phyloP scores from a whole-genome alignment of 2,113 vertebrate genomes.

The Ammospiza nelsoni region DNA sequence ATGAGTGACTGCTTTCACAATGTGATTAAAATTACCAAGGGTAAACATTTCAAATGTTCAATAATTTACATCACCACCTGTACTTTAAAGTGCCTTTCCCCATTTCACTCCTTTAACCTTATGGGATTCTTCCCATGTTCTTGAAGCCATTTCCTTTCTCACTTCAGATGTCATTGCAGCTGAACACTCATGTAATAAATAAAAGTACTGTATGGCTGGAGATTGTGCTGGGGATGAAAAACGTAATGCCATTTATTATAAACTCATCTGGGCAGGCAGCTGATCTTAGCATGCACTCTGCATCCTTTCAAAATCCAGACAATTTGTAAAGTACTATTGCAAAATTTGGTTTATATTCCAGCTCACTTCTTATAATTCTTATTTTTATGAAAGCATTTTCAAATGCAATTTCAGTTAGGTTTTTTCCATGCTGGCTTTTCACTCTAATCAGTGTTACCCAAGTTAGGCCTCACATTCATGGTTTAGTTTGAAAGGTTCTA shows the following conservation, averaged over 20 bases:
- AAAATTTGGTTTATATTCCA: background rate
- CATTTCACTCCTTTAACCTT: background rate
- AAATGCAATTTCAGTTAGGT: background rate
- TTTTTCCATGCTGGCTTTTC: conserved; percentile 16
- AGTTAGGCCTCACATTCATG: background rate
- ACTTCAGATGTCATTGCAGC: conserved; percentile 3
- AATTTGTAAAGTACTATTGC: background rate
- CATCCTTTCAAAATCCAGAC: background rate
- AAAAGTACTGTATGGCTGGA: background rate
- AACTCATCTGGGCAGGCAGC: background rate
- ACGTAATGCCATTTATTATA: background rate
- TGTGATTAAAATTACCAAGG: conserved; percentile 46
- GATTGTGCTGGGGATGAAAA: conserved; percentile 8
- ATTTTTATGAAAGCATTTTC: background rate
- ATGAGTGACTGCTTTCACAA: conserved; percentile 30
- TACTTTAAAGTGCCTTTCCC: conserved; percentile 32
- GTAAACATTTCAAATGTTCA: conserved; percentile 45
- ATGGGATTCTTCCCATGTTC: conserved; percentile 16
- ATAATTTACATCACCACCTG: conserved; percentile 46
- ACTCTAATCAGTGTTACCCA: background rate
- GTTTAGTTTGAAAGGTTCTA: background rate
- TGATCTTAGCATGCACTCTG: background rate
- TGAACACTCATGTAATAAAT: conserved; percentile 1
- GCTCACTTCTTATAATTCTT: background rate
- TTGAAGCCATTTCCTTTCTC: background rate